Conservation (phyloP, 2,888 invertebrate genomes). For the Xylota sylvarum region DNA sequence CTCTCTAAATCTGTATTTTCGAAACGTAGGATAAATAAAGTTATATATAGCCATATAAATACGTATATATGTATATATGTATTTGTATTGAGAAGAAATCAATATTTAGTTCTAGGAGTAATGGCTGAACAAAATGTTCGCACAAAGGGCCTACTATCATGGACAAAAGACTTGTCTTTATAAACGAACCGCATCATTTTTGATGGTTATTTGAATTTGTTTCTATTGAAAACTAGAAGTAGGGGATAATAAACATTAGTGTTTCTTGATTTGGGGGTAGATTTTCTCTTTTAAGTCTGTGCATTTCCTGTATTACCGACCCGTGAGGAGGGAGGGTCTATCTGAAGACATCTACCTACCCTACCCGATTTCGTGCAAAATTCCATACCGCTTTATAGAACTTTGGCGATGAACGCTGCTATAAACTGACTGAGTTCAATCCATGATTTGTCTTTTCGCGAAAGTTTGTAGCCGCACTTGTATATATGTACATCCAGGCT, state of each 20-base stretch:
- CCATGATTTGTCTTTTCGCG: too few relatives aligned
- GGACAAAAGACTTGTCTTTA: neutral
- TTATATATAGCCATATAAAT: constrained; percentile 26
- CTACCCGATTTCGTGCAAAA: too few relatives aligned
- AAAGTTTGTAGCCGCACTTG: too few relatives aligned
- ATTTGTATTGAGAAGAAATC: constrained; percentile 33
- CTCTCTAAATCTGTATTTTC: constrained; percentile 58
- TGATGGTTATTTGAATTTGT: constrained; percentile 25
- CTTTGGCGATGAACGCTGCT: too few relatives aligned
- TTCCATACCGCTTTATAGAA: too few relatives aligned
- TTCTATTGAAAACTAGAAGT: neutral
- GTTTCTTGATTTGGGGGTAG: too few relatives aligned
- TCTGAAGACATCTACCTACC: too few relatives aligned
- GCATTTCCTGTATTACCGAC: too few relatives aligned
- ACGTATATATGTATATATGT: neutral
- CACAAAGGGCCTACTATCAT: neutral
- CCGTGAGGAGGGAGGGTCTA: too few relatives aligned
- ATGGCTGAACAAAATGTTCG: constrained; percentile 23
- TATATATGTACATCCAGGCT: too few relatives aligned
- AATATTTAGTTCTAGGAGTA: constrained; percentile 21
- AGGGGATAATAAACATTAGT: neutral
- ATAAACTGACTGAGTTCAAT: too few relatives aligned
- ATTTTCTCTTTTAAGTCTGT: too few relatives aligned
- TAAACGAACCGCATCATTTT: constrained; percentile 4
- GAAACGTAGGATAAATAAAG: constrained; percentile 45